Evolutionary conservation across 2,113 vertebrate genomes (phyloP), one percentile per base, ranked within the genome.

Genomic region (Trichechus manatus): DNA sequence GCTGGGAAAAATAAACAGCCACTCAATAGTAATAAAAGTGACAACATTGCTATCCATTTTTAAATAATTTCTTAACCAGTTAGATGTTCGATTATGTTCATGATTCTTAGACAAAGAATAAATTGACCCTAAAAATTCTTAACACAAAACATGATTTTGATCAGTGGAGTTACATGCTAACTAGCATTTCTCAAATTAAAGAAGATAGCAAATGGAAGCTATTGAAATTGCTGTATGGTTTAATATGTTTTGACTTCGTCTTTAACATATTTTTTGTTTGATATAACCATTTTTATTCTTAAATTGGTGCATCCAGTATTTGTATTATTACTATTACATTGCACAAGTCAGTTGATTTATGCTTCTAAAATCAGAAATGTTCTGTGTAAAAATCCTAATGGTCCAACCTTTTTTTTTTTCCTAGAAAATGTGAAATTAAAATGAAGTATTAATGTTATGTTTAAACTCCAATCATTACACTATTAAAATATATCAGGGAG

Each of bases 1-100:
- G 22, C 33, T 90, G 20, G 22, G 8, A 27, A 93, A 44, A 89
- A 80, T 53, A 36, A 81, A 23, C 47, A 63, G 53, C 22, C 9
- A 68, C 3, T 72, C 33, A 53, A 44, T 82, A 63, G 8, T 75
- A 90, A 82, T 72, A 72, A 47, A 70, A 63, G 9, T 83, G 50
- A 87, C 42, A 68, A 82, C n/a, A 70, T 39, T 88, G 25, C 5
- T 87, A 53, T 50, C 5, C 42, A 83, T 81, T 47, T 61, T 2
- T 74, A 68, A 90, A 87, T 87, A 81, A 36, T 87, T 83, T 87
- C 20, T 56, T 87, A 86, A 63, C 31, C 23, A 77, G 29, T 80
- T 72, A 86, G 56, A 72, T 79, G 47, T 66, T 90, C 29, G 56
- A 74, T 64, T 84, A n/a, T 77, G 59, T 14, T 77, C 2, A 88